Evolutionary conservation across 2,797 vertebrate species (phyloP).

Genomic region (Phoebastria nigripes): DNA sequence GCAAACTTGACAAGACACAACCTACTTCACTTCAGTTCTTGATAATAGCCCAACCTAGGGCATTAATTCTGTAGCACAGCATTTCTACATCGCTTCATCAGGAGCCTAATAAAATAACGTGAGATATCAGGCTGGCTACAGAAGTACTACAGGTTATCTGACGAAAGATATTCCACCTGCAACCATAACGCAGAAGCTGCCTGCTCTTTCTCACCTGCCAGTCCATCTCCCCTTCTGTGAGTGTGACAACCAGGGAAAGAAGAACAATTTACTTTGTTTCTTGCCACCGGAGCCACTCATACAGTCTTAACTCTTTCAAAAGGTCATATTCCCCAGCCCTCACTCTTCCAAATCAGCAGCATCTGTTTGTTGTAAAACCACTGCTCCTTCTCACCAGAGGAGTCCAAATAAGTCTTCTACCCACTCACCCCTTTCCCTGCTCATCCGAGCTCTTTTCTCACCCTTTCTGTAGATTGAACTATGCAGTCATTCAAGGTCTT

Average conservation of each 20-base stretch:
- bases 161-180: not conserved
- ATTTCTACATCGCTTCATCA: not conserved
- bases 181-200: not conserved
- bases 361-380: not conserved
- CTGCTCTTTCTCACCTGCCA: not conserved
- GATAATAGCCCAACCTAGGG: fast-evolving
- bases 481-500: not conserved
- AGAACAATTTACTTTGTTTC: not conserved
- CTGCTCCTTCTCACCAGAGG: not conserved
- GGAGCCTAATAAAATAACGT: not conserved
- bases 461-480: not conserved
- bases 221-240: not conserved
- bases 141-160: not conserved
- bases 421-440: fast-evolving
- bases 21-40: not conserved
- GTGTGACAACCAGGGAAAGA: not conserved
- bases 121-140: not conserved
- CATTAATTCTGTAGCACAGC: not conserved
- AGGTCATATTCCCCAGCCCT: not conserved
- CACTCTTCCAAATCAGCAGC: not conserved
- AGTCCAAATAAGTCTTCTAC: not conserved
- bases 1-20: not conserved
- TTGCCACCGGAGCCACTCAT: not conserved
- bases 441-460: not conserved
- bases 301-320: not conserved